Evolutionary conservation across 2,797 vertebrate genomes (phyloP), one percentile per base, ranked within the genome.

Genomic region (Euphonia xanthogaster): DNA sequence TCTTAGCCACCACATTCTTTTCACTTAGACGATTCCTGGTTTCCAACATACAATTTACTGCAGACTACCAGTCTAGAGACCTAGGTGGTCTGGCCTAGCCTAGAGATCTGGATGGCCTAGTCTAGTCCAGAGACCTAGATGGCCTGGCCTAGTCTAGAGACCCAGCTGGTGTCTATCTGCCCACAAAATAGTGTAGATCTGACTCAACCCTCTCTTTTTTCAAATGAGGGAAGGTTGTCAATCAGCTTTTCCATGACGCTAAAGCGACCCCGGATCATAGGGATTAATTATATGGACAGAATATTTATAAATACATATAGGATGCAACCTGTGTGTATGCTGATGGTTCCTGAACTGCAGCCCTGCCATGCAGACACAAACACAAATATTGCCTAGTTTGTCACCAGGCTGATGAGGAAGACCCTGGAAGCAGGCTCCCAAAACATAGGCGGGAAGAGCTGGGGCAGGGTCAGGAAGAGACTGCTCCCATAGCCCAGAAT

Each of bases 201-300:
- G 40, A 39, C 14, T 22, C 30, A 82, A 44, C 3, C 2, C 33
- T 22, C 35, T 63, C 25, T 39, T 40, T 68, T 83, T 71, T 39
- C 31, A 47, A 47, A 20, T 3, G 24, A 61, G 20, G 33, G 9
- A 40, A 53, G 0, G 0, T 4, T 31, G 19, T 24, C 66, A 57
- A 7, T 9, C 23, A 74, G 21, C 6, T 72, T 90, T 62, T 28
- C 30, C 51, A 18, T 4, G 13, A 60, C 10, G 21, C 33, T 44
- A 30, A 40, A 54, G 61, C 0, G 0, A 23, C 21, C 15, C 21
- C 25, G 70, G 27, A 30, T 30, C 35, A 30, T 6, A 40, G 27
- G 14, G 27, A 30, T 61, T 14, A 40, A 30, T 40, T 40, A 30
- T 21, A 15, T 15, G 19, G 19, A 21, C 30, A 40, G 30, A 30